These are phyloP conservation scores for Sinocyclocheilus maitianheensis DNA, from an alignment of 2,113 vertebrate genomes.

Conservation along the genomic window DNA sequence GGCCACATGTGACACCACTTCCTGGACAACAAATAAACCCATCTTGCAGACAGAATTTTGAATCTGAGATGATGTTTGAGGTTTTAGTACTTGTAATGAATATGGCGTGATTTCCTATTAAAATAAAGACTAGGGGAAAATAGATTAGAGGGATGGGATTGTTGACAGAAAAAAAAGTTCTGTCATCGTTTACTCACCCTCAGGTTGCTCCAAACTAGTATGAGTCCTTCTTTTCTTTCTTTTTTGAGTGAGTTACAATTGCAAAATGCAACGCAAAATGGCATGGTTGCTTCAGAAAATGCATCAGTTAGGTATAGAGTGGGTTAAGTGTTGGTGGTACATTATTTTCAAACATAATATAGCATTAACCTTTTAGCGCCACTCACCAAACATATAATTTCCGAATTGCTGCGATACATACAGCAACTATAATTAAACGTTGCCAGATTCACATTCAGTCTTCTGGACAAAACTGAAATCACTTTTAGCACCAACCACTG, in stretches of 20 bases:
- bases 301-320: not conserved
- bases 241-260: not conserved
- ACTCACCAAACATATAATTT: not conserved
- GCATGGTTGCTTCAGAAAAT: not conserved
- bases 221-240: not conserved
- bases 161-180: not conserved
- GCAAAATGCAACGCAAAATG: not conserved
- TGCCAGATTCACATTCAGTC: not conserved
- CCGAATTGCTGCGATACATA: not conserved
- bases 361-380: not conserved
- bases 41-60: not conserved
- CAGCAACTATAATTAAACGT: not conserved
- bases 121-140: not conserved
- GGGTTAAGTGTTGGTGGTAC: not conserved
- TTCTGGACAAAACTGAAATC: not conserved
- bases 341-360: not conserved
- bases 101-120: not conserved
- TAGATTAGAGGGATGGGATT: not conserved
- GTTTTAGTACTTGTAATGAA: not conserved
- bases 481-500: not conserved
- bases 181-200: not conserved
- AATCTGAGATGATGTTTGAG: not conserved
- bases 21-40: conserved; percentile 34
- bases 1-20: conserved; percentile 45
- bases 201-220: not conserved